Evolutionary conservation across 2,888 invertebrate species (phyloP).

Genomic region (Theodoxus fluviatilis): DNA sequence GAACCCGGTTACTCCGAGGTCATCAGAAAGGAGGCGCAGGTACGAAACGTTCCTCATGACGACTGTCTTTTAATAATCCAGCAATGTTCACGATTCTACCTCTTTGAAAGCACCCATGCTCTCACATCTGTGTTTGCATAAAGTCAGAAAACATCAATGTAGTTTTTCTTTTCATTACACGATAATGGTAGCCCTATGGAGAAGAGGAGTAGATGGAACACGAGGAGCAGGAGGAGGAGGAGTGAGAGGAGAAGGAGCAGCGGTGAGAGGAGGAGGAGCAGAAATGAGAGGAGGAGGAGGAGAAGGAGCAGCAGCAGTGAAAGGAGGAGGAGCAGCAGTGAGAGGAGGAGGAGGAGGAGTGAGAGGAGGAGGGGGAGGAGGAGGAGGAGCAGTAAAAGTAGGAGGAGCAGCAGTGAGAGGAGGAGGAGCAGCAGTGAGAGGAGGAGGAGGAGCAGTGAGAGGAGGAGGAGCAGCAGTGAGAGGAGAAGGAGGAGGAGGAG

Average conservation of each 20-base stretch:
- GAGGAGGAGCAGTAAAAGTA: neutral
- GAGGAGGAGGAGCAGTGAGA: too few relatives aligned
- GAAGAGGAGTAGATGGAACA: too few relatives aligned
- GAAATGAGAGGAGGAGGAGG: neutral
- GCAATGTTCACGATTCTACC: too few relatives aligned
- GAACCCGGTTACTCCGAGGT: too few relatives aligned
- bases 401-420: neutral
- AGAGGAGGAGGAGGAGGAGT: slow-evolving; percentile 10
- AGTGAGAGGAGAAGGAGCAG: neutral
- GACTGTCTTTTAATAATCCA: too few relatives aligned
- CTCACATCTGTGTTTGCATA: too few relatives aligned
- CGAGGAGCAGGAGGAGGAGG: neutral
- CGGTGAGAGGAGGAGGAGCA: neutral
- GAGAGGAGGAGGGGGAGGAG: neutral
- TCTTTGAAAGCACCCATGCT: too few relatives aligned
- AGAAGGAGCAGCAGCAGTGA: neutral
- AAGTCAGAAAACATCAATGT: too few relatives aligned
- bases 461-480: neutral
- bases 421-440: neutral
- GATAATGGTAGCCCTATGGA: too few relatives aligned
- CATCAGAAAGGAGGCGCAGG: too few relatives aligned
- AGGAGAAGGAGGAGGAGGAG: slow-evolving; percentile 2
- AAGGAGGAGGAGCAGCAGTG: neutral
- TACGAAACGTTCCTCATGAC: too few relatives aligned
- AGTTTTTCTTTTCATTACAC: too few relatives aligned